Evolutionary conservation across 2,797 vertebrate genomes (phyloP).

Genomic region (Eulemur mongoz): DNA sequence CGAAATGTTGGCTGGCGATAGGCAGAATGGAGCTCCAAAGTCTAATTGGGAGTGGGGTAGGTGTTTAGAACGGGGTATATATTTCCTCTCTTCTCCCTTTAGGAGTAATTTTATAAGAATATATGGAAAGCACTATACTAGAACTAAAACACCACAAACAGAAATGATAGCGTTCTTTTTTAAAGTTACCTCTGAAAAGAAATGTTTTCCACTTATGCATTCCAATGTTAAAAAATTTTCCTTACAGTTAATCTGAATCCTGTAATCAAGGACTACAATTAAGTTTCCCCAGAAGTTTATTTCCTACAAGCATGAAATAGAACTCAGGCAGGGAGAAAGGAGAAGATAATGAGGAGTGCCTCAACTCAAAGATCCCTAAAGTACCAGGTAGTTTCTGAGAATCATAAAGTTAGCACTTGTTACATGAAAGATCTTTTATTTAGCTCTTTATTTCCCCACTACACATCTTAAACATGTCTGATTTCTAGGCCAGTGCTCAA

Average conservation of each 20-base stretch:
- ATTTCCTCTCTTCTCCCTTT: not conserved
- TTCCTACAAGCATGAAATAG: not conserved
- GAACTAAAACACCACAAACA: not conserved
- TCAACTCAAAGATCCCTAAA: not conserved
- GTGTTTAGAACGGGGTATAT: not conserved
- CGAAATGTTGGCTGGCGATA: not conserved
- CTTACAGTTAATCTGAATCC: not conserved
- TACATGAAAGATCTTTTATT: not conserved
- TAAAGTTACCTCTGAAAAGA: not conserved
- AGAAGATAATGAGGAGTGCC: not conserved
- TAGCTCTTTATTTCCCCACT: not conserved
- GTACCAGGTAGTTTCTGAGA: not conserved
- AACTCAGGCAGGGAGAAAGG: not conserved
- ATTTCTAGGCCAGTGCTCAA: not conserved
- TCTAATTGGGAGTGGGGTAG: not conserved
- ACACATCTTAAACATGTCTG: not conserved
- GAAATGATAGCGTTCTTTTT: not conserved
- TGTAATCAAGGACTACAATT: not conserved
- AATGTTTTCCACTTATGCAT: not conserved
- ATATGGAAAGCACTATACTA: not conserved
- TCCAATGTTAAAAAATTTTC: not conserved
- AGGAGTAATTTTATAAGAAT: not conserved
- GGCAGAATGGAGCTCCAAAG: not conserved
- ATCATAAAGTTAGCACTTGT: not conserved
- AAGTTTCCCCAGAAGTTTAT: not conserved